Evolutionary conservation across 2,888 invertebrate species (phyloP).

Genomic region (Pinctada fucata): DNA sequence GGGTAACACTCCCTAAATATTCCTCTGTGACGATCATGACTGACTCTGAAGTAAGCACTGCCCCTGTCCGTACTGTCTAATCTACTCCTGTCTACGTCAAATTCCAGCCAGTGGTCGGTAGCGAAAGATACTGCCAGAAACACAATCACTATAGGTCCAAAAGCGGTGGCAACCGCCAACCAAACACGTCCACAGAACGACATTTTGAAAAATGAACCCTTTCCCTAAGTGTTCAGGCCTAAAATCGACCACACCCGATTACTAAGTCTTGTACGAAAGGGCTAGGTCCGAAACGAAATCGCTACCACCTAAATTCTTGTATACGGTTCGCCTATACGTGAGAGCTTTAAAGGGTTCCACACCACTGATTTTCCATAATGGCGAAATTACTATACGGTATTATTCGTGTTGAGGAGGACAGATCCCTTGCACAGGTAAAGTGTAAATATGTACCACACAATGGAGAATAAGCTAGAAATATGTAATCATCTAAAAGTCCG

Average conservation of each 20-base stretch:
- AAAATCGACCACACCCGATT: constrained; percentile 6
- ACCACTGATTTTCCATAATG: constrained; percentile 29
- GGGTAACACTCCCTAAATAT: constrained; percentile 71
- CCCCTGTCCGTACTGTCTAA: constrained; percentile 13
- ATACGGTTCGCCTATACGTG: constrained; percentile 20
- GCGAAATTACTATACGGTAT: constrained; percentile 18
- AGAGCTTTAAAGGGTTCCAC: constrained; percentile 26
- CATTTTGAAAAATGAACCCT: neutral
- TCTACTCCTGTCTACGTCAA: constrained; percentile 55
- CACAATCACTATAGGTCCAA: constrained; percentile 65
- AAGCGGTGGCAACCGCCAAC: constrained; percentile 57
- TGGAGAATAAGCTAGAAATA: neutral
- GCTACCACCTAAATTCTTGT: constrained; percentile 6
- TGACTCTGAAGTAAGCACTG: constrained; percentile 40
- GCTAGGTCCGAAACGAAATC: constrained; percentile 30
- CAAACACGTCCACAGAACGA: constrained; percentile 49
- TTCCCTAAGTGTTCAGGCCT: neutral
- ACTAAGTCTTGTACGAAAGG: constrained; percentile 4
- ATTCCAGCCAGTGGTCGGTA: constrained; percentile 71
- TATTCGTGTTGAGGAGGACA: neutral
- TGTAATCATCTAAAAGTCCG: neutral
- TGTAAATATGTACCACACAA: neutral
- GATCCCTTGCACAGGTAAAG: neutral
- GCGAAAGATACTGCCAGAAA: constrained; percentile 68
- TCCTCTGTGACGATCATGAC: constrained; percentile 64